phyloP scores from a whole-genome alignment of 2,113 vertebrate genomes.

The Delphinapterus leucas region DNA sequence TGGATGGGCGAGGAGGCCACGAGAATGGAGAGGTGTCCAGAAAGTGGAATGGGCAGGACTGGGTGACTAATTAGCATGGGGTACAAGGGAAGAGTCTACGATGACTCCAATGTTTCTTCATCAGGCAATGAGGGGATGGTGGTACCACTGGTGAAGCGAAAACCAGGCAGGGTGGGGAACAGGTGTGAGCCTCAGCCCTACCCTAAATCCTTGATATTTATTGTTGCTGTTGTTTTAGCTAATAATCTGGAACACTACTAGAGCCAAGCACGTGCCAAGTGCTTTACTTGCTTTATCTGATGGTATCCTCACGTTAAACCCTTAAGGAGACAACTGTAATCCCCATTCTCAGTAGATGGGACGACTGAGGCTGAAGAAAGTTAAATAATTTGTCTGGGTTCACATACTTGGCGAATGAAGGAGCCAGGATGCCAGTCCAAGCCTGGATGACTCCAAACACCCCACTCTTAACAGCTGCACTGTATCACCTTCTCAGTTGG shows the following conservation, averaged over 20 bases:
- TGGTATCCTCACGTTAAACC: background rate
- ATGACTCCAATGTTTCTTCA: background rate
- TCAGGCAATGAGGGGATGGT: background rate
- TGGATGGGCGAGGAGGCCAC: background rate
- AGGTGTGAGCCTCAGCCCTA: background rate
- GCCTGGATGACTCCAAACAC: background rate
- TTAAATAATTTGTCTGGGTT: conserved; percentile 31
- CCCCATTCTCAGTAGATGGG: conserved; percentile 19
- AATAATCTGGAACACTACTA: background rate
- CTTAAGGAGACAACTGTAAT: background rate
- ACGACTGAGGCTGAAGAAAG: background rate
- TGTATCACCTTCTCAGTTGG: background rate
- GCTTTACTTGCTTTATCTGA: background rate
- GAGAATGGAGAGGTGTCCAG: background rate
- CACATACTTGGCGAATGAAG: background rate
- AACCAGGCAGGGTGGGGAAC: background rate
- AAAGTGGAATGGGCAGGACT: background rate
- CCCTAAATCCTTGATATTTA: background rate
- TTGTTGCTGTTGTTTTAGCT: background rate
- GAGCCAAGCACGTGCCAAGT: background rate
- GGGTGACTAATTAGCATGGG: no score
- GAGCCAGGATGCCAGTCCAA: background rate
- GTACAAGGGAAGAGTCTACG: background rate
- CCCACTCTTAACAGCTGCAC: background rate
- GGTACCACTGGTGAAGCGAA: background rate